Percentiles rank a stretch among this genome's conserved stretches.
Evolutionary conservation across 2,797 vertebrate genomes (phyloP).

Genomic region (Lepidocolaptes lacrymiger): DNA sequence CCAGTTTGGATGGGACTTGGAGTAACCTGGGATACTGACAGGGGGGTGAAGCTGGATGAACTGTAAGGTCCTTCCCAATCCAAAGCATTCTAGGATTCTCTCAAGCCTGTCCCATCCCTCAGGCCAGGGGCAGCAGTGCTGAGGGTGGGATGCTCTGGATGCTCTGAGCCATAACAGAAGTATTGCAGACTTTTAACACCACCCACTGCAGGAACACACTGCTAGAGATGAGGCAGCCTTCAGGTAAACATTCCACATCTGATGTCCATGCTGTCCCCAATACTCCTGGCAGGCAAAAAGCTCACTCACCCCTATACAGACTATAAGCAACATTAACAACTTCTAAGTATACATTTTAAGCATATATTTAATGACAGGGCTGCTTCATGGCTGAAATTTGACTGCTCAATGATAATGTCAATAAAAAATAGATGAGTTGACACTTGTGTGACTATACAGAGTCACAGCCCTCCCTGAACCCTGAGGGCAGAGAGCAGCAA

Average conservation of each 20-base stretch:
- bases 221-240: neutral
- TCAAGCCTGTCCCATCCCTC: neutral
- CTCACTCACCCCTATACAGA: neutral
- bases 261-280: neutral
- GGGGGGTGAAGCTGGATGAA: neutral
- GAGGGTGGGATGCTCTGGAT: neutral
- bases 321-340: neutral
- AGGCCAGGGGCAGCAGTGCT: neutral
- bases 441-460: fast-evolving
- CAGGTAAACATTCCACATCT: neutral
- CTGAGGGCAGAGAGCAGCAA: neutral
- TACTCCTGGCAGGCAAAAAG: neutral
- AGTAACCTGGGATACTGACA: neutral
- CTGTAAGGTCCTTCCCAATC: neutral
- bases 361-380: neutral
- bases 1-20: neutral
- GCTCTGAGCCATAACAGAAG: neutral
- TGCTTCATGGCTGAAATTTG: neutral
- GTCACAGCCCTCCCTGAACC: neutral
- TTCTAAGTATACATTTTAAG: neutral
- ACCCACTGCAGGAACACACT: neutral
- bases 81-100: neutral
- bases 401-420: neutral
- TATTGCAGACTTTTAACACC: neutral
- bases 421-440: neutral